Evolutionary conservation across 2,113 vertebrate genomes (phyloP), one percentile per base, ranked within the genome.

Genomic region (Pavo muticus): DNA sequence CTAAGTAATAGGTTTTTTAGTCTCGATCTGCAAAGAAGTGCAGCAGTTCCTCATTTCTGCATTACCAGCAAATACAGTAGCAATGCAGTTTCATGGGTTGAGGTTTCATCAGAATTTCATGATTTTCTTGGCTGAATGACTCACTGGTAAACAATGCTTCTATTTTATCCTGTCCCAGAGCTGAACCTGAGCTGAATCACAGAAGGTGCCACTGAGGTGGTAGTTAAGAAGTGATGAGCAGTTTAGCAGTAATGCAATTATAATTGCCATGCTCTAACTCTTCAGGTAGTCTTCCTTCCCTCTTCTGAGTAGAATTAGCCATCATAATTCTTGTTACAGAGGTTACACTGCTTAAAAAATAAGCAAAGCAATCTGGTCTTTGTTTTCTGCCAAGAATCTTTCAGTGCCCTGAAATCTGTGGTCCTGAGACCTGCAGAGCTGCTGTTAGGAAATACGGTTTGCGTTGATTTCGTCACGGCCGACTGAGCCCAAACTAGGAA

Each of bases 401-500:
- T 94, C 94, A 82, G 74, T 84, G 77, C 59, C 77, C 83, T 20
- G 2, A 75, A 86, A 78, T 69, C 72, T 72, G 72, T 74, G 79
- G 84, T 94, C 61, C 56, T 84, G 87, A 90, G 40, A 79, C 64
- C 72, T 75, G 90, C 65, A 91, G 52, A 0, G 0, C 21, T 72
- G 88, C 54, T 47, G 11, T 81, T 72, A 57, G 87, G 90, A 91
- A 88, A 81, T 78, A 44, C 2, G 1, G 85, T 95, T 91, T 91
- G 64, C 6, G 5, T 81, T 68, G 74, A 61, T 93, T 69, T 95
- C 7, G 20, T 95, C 73, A 21, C 30, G 93, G 84, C 87, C 84
- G 87, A 91, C 64, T 94, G 94, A 91, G 79, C 69, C 79, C 80
- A 48, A 29, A 54, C 74, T 85, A 83, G 89, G 92, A 96, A 86